Evolutionary conservation across 2,797 vertebrate genomes (phyloP), one percentile per base, ranked within the genome.

Genomic region (Lacerta agilis): DNA sequence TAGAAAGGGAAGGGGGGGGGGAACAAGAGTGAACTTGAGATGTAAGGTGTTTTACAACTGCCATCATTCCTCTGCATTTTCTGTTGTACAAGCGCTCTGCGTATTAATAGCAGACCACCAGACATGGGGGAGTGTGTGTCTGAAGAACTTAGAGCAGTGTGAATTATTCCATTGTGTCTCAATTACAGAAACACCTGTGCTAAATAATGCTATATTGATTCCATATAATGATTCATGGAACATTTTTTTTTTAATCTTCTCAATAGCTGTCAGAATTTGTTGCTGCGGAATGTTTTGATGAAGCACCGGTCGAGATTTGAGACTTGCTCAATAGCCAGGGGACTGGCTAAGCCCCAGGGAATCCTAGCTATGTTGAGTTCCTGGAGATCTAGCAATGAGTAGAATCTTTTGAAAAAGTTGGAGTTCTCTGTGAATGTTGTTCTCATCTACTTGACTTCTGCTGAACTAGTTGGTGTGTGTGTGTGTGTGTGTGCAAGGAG

Each of bases 121-220:
- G 82, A 67, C 33, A 55, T 75, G 33, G 20, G 36, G 67, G 58
- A 80, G 67, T 80, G 36, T 0, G 20, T 41, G 69, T 91, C 89
- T 91, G 77, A 81, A 89, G 20, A 64, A 80, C 23, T 76, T n/a
- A 23, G 41, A 71, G 49, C 1, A 36, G 6, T 29, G 3, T 81
- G 76, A 85, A 83, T 76, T 69, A n/a, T 80, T 25, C 45, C 4
- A 25, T 13, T 11, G 1, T 5, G 15, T 17, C 6, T 4, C 78
- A 49, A 83, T 45, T 88, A 79, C 10, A 85, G 20, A 88, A 88
- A 85, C 78, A 85, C 55, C 67, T 88, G 38, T 80, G 64, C 55
- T 73, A 73, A 84, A 84, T 36, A 73, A 69, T 43, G 29, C 29
- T 45, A 36, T 79, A 85, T 36, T 72, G 41, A 80, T 29, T 72